These are phyloP conservation scores for Mesoclemmys tuberculata DNA, from an alignment of 2,113 vertebrate species.

Conservation along the genomic window DNA sequence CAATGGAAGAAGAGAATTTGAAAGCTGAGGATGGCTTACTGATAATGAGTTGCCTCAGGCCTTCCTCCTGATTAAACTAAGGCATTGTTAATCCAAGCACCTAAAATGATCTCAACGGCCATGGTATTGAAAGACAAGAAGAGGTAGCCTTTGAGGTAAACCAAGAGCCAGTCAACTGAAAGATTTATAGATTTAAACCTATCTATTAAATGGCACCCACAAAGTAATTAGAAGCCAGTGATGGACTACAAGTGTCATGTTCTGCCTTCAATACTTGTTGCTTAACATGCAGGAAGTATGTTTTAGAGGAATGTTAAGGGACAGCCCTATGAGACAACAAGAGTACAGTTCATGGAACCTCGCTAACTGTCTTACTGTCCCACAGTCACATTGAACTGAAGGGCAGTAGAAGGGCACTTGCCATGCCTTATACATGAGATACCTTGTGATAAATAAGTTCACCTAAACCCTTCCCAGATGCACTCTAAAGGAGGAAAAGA, in stretches of 20 bases:
- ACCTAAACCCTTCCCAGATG: neutral
- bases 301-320: neutral
- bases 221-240: neutral
- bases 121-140: neutral
- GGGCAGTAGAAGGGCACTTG: neutral
- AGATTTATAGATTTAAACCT: neutral
- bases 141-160: neutral
- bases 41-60: neutral
- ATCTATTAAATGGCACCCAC: neutral
- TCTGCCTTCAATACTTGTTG: neutral
- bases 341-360: neutral
- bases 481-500: constrained; percentile 8
- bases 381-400: neutral
- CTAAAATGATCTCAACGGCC: neutral
- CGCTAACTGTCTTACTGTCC: neutral
- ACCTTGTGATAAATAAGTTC: neutral
- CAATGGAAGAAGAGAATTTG: neutral
- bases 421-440: neutral
- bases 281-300: neutral
- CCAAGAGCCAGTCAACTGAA: neutral
- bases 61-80: neutral
- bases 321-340: neutral
- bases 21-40: neutral
- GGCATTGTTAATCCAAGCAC: neutral
- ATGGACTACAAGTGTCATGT: neutral